Base-by-base conservation (phyloP, 2,113 vertebrate genomes). In the Amblyopsis rosae region DNA sequence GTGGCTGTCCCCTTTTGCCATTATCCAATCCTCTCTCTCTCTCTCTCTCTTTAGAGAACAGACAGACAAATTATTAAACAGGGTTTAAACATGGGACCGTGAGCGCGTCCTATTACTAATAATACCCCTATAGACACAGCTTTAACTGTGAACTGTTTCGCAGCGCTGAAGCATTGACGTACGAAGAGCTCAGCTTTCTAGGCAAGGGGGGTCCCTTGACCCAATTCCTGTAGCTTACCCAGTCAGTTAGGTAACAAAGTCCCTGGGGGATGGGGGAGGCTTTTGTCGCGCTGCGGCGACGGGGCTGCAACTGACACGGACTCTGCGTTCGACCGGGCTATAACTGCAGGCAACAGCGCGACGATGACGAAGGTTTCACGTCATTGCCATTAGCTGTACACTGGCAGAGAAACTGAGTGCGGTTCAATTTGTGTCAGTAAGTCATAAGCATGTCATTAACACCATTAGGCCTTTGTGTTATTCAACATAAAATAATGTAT, bases 121-220 rank as follows among this genome's bases (percentile, higher is more conserved):
- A 41, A 41, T 41, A 7, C 35, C 5, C 35, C 35, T 8, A 41
- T 1, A 41, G 35, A 41, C 35, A 41, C 54, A 58, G 72, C 50
- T 74, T 17, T 60, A 53, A 74, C 63, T 45, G 59, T 1, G 55
- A 65, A 73, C 67, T 51, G 47, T 72, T 68, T 8, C 35, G 35
- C 35, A 41, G 35, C 35, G 35, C 35, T 62, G 58, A 50, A 67
- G 65, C 15, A 6, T 55, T 90, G 82, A 89, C 77, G 81, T 66
- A 86, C 77, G 70, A 61, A 61, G 16, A 59, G 67, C 51, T 82
- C 82, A 59, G 67, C 51, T 82, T 83, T 86, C 75, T 69, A 70
- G 66, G 62, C 16, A 12, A 59, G 26, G 26, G 26, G 26, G 26
- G 26, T 77, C n/a, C 65, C 47, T 9, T 68, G 82, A 80, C 79